A percentile compares a stretch with the other conserved stretches of the same genome.
Evolutionary conservation across 35 echinoderm and acorn worm genomes (phyloP).

Genomic region (Diadema setosum): DNA sequence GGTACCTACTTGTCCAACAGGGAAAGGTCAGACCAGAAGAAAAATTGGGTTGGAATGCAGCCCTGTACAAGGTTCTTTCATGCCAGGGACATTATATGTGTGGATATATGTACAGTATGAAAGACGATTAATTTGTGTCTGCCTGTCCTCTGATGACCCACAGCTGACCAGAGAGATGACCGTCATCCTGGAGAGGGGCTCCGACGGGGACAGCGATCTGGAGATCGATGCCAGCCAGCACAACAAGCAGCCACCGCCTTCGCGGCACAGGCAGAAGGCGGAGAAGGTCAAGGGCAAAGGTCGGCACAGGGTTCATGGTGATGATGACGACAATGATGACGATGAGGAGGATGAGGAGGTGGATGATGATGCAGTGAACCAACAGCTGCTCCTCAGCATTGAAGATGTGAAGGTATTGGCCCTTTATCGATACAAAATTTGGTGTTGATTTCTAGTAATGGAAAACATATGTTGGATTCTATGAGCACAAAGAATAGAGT

Average conservation of each 20-base stretch:
- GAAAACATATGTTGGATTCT: neutral
- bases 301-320: no score
- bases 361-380: slow-evolving; percentile 28
- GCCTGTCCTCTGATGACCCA: no score
- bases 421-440: neutral
- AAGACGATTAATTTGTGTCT: no score
- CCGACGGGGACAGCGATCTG: slow-evolving; percentile 75
- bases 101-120: no score
- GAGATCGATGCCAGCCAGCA: slow-evolving; percentile 59
- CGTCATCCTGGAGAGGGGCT: slow-evolving; percentile 58
- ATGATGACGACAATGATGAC: neutral
- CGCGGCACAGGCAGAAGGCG: neutral
- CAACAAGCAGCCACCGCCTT: neutral
- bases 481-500: neutral
- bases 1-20: no score
- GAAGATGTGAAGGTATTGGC: slow-evolving; percentile 85
- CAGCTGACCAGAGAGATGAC: slow-evolving; percentile 70
- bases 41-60: no score
- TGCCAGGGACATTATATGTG: no score
- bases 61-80: no score
- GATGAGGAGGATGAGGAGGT: slow-evolving; percentile 47
- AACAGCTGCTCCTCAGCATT: slow-evolving; percentile 84
- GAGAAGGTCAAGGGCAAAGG: slow-evolving; percentile 15
- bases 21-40: no score
- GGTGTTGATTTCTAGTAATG: neutral